Conservation (phyloP, 2,888 invertebrate species). For the Phorcus lineatus region DNA sequence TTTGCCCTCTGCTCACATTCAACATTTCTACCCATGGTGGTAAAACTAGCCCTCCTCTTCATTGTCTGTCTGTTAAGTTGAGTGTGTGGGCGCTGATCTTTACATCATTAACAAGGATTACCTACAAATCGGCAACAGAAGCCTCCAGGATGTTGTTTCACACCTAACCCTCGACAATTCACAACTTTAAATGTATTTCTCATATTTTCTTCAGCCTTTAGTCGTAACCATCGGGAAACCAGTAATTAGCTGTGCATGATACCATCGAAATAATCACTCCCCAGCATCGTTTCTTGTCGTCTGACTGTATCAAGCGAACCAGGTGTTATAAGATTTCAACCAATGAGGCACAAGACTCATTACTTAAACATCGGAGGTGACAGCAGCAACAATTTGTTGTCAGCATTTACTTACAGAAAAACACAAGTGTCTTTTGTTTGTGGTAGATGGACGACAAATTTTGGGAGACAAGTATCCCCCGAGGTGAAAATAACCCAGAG, state of each 20-base stretch:
- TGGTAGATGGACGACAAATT: neutral
- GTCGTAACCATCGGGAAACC: neutral
- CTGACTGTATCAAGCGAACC: neutral
- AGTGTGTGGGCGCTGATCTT: neutral
- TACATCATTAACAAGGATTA: constrained; percentile 14
- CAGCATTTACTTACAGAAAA: neutral
- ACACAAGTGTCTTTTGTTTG: constrained; percentile 8
- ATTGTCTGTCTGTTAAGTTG: no score
- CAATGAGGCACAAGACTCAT: neutral
- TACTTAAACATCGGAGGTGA: neutral
- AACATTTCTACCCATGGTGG: no score
- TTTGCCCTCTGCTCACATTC: no score
- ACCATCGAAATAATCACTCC: neutral
- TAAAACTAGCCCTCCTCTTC: no score
- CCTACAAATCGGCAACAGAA: constrained; percentile 9
- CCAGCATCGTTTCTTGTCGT: neutral
- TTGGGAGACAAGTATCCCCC: neutral
- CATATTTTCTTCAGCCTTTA: neutral
- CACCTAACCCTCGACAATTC: neutral
- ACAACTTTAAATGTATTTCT: neutral
- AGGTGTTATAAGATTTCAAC: constrained; percentile 3
- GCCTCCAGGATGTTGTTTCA: neutral
- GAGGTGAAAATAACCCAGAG: neutral
- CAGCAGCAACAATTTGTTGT: constrained; percentile 5
- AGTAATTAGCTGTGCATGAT: neutral